A percentile compares a stretch with the other conserved stretches of the same genome.
These are phyloP conservation scores for Phoeniculus purpureus DNA, from an alignment of 2,797 vertebrate genomes.

Conservation along the genomic window DNA sequence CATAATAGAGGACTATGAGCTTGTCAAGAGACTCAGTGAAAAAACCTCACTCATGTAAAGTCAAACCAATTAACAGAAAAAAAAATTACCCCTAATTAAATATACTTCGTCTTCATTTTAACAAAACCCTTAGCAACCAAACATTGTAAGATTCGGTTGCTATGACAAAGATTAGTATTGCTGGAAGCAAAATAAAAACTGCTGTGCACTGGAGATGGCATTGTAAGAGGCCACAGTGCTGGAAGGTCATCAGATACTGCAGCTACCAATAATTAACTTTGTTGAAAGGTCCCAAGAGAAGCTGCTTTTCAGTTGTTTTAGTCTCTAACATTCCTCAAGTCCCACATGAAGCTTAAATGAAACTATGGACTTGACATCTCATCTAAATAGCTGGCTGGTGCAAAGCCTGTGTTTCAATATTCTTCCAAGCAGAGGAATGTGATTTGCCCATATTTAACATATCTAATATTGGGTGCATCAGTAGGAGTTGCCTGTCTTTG, in stretches of 20 bases:
- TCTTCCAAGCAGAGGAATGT: not conserved
- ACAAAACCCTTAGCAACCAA: constrained; percentile 33
- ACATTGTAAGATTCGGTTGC: constrained; percentile 18
- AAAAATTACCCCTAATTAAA: constrained; percentile 32
- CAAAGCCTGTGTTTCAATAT: not conserved
- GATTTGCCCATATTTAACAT: not conserved
- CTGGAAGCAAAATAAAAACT: constrained; percentile 42
- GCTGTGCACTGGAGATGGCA: not conserved
- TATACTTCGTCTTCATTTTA: constrained; percentile 32
- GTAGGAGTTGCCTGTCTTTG: not conserved
- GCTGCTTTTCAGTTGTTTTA: not conserved
- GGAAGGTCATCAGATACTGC: not conserved
- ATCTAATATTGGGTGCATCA: not conserved
- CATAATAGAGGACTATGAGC: constrained; percentile 36
- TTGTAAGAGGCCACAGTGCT: not conserved
- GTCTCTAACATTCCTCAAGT: not conserved
- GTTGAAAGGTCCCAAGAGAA: not conserved
- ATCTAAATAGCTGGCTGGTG: not conserved
- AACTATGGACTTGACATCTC: not conserved
- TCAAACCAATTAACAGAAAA: not conserved
- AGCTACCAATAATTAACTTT: constrained; percentile 15
- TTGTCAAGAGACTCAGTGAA: constrained; percentile 7
- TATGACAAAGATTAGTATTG: constrained; percentile 32
- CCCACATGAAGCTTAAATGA: not conserved
- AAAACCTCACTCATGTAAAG: not conserved